phyloP scores from a whole-genome alignment of 2,113 vertebrate species.

The Jacana jacana region DNA sequence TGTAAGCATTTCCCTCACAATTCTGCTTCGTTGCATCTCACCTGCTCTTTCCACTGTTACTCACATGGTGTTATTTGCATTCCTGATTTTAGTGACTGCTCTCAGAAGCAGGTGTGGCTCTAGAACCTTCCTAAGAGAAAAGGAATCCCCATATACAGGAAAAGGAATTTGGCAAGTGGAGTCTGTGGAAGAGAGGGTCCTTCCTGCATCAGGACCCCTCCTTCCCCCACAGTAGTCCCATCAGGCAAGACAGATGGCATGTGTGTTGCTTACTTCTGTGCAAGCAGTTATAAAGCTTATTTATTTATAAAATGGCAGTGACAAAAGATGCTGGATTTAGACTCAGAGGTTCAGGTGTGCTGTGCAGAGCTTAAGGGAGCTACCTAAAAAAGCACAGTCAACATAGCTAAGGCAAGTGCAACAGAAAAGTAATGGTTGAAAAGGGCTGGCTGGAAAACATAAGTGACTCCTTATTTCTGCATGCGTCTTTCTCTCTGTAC shows the following conservation, averaged over 20 bases:
- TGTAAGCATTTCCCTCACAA: not conserved
- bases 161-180: not conserved
- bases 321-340: not conserved
- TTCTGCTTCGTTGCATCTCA: not conserved
- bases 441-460: not conserved
- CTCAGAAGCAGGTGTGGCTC: not conserved
- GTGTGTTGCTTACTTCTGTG: not conserved
- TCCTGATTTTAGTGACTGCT: not conserved
- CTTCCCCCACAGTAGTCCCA: not conserved
- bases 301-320: not conserved
- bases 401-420: not conserved
- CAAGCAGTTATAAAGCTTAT: not conserved
- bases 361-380: not conserved
- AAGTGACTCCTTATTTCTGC: not conserved
- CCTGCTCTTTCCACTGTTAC: not conserved
- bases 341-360: not conserved
- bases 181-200: not conserved
- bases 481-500: not conserved
- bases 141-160: not conserved
- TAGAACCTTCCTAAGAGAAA: not conserved
- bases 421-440: not conserved
- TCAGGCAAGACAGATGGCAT: not conserved
- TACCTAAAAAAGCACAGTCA: not conserved
- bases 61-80: not conserved
- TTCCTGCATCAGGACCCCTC: not conserved